Evolutionary conservation across 2,888 invertebrate genomes (phyloP).

Genomic region (Trachelus troglodyta): DNA sequence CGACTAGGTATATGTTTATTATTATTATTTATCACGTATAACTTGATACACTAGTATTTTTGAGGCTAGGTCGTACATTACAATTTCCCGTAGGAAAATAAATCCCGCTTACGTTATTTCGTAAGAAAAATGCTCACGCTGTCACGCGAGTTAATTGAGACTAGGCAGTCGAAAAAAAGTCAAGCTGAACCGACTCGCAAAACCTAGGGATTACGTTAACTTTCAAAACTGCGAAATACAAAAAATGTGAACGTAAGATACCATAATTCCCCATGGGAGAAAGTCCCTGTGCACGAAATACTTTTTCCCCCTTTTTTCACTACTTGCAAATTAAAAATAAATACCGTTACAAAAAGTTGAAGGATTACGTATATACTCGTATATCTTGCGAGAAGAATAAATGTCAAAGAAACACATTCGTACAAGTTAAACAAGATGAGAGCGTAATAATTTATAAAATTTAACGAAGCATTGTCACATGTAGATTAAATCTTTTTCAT

Average conservation of each 20-base stretch:
- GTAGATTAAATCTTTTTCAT: neutral
- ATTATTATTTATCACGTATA: neutral
- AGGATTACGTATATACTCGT: neutral
- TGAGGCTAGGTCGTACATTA: neutral
- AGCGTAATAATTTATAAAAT: neutral
- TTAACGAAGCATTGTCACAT: neutral
- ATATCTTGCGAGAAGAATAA: neutral
- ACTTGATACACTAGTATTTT: neutral
- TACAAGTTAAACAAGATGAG: neutral
- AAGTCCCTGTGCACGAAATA: neutral
- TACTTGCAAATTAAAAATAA: neutral
- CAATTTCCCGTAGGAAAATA: neutral
- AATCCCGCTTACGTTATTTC: neutral
- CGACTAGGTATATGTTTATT: neutral
- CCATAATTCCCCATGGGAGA: neutral
- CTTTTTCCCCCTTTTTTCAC: neutral
- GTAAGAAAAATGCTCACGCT: neutral
- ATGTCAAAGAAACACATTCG: neutral
- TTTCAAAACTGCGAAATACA: neutral
- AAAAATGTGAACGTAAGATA: neutral
- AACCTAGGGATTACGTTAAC: neutral
- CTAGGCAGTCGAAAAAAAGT: neutral
- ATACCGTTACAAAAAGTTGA: neutral
- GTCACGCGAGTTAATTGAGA: neutral
- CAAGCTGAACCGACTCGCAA: neutral